Conservation (phyloP, 2,888 invertebrate species). For the Seira ritae region DNA sequence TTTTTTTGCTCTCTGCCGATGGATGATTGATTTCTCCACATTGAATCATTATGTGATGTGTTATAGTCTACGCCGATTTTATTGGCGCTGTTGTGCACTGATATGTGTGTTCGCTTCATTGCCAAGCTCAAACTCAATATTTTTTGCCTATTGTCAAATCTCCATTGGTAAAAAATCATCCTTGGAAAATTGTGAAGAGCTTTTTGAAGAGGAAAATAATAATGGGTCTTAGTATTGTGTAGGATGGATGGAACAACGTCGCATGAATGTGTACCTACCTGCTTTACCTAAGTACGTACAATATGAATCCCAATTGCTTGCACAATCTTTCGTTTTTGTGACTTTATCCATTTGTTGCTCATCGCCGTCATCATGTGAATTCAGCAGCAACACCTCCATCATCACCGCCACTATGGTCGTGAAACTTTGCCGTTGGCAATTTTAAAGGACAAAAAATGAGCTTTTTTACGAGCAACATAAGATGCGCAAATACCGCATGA, state of each 20-base stretch:
- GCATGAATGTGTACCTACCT: background rate
- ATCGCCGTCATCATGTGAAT: no score
- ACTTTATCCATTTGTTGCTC: no score
- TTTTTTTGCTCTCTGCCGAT: no score
- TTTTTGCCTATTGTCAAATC: background rate
- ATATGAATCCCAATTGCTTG: background rate
- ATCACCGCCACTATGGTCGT: background rate
- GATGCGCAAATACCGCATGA: constrained; percentile 1
- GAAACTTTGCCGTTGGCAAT: background rate
- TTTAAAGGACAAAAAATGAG: background rate
- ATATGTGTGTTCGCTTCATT: background rate
- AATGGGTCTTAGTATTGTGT: background rate
- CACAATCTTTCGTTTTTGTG: background rate
- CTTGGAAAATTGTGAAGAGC: constrained; percentile 27
- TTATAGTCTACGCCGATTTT: no score
- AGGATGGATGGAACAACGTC: background rate
- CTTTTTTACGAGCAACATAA: background rate
- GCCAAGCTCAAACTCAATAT: background rate
- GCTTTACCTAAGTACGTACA: background rate
- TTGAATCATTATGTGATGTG: background rate
- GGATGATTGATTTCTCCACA: background rate
- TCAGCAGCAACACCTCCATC: no score
- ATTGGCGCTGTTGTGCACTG: no score
- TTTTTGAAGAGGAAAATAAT: background rate
- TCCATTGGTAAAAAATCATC: constrained; percentile 23